A percentile compares a stretch with the other conserved stretches of the same genome.
Evolutionary conservation across 2,888 invertebrate species (phyloP).

Genomic region (Falcaria lacertinaria): DNA sequence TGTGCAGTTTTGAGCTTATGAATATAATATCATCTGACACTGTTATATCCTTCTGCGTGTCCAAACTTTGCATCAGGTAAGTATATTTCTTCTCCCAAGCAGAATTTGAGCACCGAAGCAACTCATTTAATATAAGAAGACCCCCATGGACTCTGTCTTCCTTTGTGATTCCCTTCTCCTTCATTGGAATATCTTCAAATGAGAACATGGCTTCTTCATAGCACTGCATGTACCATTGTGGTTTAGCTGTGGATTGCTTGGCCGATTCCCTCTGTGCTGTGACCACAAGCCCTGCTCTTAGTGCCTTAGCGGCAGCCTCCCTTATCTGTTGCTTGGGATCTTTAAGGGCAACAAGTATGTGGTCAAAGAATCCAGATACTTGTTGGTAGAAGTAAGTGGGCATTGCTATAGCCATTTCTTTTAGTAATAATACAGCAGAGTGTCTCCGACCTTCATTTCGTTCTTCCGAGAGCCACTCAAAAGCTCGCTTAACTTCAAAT

Average conservation of each 20-base stretch:
- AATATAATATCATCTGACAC: slow-evolving; percentile 78
- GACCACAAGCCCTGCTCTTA: slow-evolving; percentile 96
- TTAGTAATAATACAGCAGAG: slow-evolving; percentile 94
- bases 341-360: slow-evolving; percentile 93
- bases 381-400: slow-evolving; percentile 98
- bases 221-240: slow-evolving; percentile 95
- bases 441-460: slow-evolving; percentile 94
- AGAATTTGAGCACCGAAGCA: slow-evolving; percentile 93
- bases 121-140: slow-evolving; percentile 94
- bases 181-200: slow-evolving; percentile 83
- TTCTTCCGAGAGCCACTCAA: slow-evolving; percentile 96
- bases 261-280: slow-evolving; percentile 98
- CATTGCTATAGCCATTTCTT: slow-evolving; percentile 96
- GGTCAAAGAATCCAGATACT: slow-evolving; percentile 95
- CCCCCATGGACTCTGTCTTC: slow-evolving; percentile 97
- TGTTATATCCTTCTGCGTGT: slow-evolving; percentile 66
- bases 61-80: slow-evolving; percentile 81
- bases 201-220: slow-evolving; percentile 93
- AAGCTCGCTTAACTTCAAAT: slow-evolving; percentile 96
- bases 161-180: slow-evolving; percentile 88
- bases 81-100: slow-evolving; percentile 91
- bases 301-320: slow-evolving; percentile 95
- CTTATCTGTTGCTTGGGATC: slow-evolving; percentile 95
- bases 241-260: slow-evolving; percentile 92
- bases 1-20: slow-evolving; percentile 79